Evolutionary conservation across 2,797 vertebrate species (phyloP).

Genomic region (Bufotes viridis): DNA sequence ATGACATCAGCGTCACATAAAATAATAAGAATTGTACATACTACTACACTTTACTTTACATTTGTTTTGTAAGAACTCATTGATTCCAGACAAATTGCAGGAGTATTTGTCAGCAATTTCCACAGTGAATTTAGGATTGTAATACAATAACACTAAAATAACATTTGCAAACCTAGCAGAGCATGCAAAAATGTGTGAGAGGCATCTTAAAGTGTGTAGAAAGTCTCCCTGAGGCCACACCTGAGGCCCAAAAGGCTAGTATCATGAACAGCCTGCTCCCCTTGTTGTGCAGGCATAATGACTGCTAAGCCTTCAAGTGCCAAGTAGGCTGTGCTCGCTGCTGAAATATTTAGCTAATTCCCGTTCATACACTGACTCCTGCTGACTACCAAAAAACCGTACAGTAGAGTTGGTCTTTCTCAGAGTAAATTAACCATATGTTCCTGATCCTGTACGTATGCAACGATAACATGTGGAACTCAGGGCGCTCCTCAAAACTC

Average conservation of each 20-base stretch:
- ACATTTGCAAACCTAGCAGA: constrained; percentile 44
- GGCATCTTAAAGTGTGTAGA: constrained; percentile 36
- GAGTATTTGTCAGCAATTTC: constrained; percentile 30
- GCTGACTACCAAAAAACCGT: constrained; percentile 52
- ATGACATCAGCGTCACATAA: not conserved
- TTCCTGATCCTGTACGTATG: not conserved
- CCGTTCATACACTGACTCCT: constrained; percentile 56
- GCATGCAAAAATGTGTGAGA: constrained; percentile 48
- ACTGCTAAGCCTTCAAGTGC: constrained; percentile 54
- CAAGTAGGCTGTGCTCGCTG: constrained; percentile 54
- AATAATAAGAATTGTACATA: not conserved
- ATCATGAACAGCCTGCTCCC: constrained; percentile 29
- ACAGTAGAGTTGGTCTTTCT: constrained; percentile 39
- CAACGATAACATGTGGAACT: not conserved
- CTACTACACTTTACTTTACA: not conserved
- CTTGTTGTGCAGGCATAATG: constrained; percentile 48
- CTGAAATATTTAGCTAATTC: constrained; percentile 58
- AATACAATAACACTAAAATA: constrained; percentile 30
- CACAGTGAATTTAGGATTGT: constrained; percentile 36
- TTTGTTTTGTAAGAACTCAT: constrained; percentile 14
- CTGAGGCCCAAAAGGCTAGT: constrained; percentile 48
- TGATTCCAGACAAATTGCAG: constrained; percentile 29
- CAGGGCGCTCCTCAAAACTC: not conserved
- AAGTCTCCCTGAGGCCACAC: constrained; percentile 51
- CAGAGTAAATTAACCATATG: constrained; percentile 43